These are phyloP conservation scores for Acrobasis consociella DNA, from an alignment of 2,888 invertebrate species.

Conservation along the genomic window DNA sequence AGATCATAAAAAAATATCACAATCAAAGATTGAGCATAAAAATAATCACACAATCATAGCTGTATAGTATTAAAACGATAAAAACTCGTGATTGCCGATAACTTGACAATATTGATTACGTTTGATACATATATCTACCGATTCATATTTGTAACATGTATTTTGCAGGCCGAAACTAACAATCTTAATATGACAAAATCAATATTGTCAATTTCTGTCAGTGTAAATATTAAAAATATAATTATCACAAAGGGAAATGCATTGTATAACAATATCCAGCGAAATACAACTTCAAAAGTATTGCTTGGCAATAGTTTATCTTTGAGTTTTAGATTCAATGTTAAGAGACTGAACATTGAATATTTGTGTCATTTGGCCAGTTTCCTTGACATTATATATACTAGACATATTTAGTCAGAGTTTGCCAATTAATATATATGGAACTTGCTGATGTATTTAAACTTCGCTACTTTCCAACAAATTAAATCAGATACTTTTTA, in stretches of 20 bases:
- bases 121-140: neutral
- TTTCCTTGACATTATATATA: no score
- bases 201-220: constrained; percentile 5
- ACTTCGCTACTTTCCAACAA: no score
- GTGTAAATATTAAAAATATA: constrained; percentile 1
- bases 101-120: neutral
- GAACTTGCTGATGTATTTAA: no score
- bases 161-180: no score
- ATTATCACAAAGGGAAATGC: constrained; percentile 21
- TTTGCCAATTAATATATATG: no score
- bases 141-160: neutral
- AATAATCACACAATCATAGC: constrained; percentile 27
- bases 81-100: constrained; percentile 5
- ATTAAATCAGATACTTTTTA: no score
- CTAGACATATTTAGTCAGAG: no score
- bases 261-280: constrained; percentile 18
- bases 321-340: neutral
- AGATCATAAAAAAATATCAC: constrained; percentile 35
- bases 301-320: neutral
- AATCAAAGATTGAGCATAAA: constrained; percentile 40
- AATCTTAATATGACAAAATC: neutral
- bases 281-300: constrained; percentile 6
- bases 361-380: neutral
- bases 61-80: constrained; percentile 13
- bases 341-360: neutral